Base-by-base conservation (phyloP, 2,113 vertebrate genomes). In the Muscicapa adusta region DNA sequence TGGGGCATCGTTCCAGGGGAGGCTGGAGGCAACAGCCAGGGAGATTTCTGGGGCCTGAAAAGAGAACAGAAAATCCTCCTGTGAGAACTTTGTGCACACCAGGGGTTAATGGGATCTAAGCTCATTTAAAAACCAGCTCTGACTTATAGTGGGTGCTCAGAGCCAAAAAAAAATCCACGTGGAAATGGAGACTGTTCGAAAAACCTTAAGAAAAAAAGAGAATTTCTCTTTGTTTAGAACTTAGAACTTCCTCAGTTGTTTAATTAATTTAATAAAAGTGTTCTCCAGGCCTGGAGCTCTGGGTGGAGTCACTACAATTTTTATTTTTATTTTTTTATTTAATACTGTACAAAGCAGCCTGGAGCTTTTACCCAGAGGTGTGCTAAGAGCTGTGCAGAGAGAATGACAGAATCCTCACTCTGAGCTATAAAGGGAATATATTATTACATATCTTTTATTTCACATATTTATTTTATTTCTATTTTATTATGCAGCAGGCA, bases 11-110 rank as follows among this genome's bases (percentile, higher is more conserved):
- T 97, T 98, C 19, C 68, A 66, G 65, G 99, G 98, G 50, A 99
- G 97, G 92, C 88, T 97, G 65, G 98, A 97, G 70, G 98, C 98
- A n/a, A 99, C 91, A 34, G 97, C 96, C 28, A 99, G 96, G 47
- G 95, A 96, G 88, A 99, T 68, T 77, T 89, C 96, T 84, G 98
- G 98, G 91, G 97, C 97, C 99, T 99, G 92, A 57, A 83, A 8
- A 62, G 57, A 57, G n/a, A 78, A 76, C 61, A 75, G 14, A 58
- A 91, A 50, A 50, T 2, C 16, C 8, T 68, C 31, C n/a, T 36
- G 28, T 65, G 6, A 73, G 40, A 42, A 22, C 12, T 4, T 7
- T 2, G 31, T 40, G 38, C 9, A 23, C 24, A 38, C 56, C 47
- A 71, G 51, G 94, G 61, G 47, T 70, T 82, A 51, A 70, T 61